Conservation (phyloP, 2,888 invertebrate species). For the Trypoxylon attenuatum region DNA sequence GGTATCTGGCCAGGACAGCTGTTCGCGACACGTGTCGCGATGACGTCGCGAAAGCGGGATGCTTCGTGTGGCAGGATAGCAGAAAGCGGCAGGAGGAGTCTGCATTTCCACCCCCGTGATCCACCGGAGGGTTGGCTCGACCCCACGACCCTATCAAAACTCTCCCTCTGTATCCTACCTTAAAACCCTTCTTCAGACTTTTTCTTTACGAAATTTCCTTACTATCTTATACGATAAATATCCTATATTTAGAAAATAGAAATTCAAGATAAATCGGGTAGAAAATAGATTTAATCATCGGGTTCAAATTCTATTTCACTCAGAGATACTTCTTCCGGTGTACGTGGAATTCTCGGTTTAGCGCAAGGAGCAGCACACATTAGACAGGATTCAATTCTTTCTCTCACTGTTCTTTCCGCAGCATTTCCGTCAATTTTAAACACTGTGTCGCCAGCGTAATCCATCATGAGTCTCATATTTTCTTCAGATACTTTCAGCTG, state of each 20-base stretch:
- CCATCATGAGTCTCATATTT: slow-evolving; percentile 52
- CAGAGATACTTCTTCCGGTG: slow-evolving; percentile 38
- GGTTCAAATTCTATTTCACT: slow-evolving; percentile 63
- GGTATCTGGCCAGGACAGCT: not conserved
- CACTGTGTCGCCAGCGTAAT: slow-evolving; percentile 59
- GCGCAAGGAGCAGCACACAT: slow-evolving; percentile 52
- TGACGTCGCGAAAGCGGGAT: slow-evolving; percentile 65
- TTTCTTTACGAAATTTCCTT: no score
- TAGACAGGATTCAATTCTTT: slow-evolving; percentile 59
- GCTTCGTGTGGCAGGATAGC: slow-evolving; percentile 56
- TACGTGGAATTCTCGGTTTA: slow-evolving; percentile 45
- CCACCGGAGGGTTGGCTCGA: not conserved
- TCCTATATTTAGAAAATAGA: not conserved
- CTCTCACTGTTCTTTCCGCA: slow-evolving; percentile 49
- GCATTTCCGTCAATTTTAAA: slow-evolving; percentile 53
- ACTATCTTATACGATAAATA: not conserved
- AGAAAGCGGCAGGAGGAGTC: slow-evolving; percentile 37
- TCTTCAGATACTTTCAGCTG: slow-evolving; percentile 57
- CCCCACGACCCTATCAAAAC: not conserved
- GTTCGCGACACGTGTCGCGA: slow-evolving; percentile 31
- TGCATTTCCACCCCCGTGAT: slow-evolving; percentile 13
- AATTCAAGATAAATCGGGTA: not conserved
- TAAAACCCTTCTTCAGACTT: no score
- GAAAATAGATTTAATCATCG: slow-evolving; percentile 46
- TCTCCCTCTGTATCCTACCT: no score